phyloP scores from a whole-genome alignment of 1,140 invertebrate species.

The Chlorops oryzae region DNA sequence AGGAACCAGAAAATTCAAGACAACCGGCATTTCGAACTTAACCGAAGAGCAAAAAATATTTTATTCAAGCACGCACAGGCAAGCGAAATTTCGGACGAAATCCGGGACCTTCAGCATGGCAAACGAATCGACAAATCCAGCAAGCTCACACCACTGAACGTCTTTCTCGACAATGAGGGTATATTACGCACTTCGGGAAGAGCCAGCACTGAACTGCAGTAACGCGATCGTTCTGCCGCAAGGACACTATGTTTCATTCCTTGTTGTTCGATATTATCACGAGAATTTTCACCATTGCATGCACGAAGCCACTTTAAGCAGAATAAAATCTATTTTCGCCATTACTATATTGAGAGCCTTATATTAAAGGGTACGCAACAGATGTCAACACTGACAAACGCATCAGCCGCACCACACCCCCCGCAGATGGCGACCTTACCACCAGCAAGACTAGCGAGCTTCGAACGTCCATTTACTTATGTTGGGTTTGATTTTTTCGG shows the following conservation, averaged over 20 bases:
- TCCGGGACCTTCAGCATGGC: neutral
- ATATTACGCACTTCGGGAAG: neutral
- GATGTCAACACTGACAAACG: too few relatives aligned
- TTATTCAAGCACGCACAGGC: neutral
- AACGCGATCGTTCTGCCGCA: slow-evolving; percentile 3
- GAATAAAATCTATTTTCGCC: too few relatives aligned
- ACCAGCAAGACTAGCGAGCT: too few relatives aligned
- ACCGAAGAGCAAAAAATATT: neutral
- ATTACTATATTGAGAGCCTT: too few relatives aligned
- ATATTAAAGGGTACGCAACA: too few relatives aligned
- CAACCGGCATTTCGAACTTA: too few relatives aligned
- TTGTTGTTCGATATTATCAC: neutral
- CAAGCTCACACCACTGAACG: neutral
- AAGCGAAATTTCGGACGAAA: neutral
- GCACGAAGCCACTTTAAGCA: neutral
- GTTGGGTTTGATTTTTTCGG: too few relatives aligned
- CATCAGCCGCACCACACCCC: too few relatives aligned
- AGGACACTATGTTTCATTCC: neutral
- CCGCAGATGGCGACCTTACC: too few relatives aligned
- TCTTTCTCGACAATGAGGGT: neutral
- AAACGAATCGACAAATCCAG: neutral
- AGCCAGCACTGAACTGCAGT: neutral
- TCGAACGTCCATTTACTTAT: too few relatives aligned
- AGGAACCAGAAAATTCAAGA: neutral
- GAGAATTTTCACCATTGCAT: slow-evolving; percentile 4